These are phyloP conservation scores for Tinamus guttatus DNA, from an alignment of 2,113 vertebrate genomes.

Conservation along the genomic window DNA sequence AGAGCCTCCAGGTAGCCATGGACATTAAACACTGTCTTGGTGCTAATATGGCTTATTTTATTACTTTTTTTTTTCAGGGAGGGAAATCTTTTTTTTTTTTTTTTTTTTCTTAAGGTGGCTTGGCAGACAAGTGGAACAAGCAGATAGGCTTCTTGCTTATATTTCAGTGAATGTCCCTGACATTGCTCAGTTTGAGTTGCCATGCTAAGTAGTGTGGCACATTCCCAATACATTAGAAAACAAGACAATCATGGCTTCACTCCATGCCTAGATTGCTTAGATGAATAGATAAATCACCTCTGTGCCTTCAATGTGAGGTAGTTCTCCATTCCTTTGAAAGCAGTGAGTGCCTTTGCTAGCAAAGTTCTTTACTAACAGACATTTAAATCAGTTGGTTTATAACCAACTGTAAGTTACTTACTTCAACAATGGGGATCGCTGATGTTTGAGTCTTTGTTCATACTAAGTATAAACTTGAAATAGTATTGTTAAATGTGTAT, in stretches of 20 bases:
- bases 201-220: background rate
- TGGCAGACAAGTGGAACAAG: slow-evolving; percentile 31
- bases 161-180: background rate
- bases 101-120: background rate
- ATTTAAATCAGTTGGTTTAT: background rate
- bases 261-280: background rate
- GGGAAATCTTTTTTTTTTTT: background rate
- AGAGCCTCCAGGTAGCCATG: background rate
- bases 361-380: background rate
- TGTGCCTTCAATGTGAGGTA: background rate
- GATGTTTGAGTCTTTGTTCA: slow-evolving; percentile 48
- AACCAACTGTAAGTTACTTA: background rate
- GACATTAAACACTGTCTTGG: slow-evolving; percentile 21
- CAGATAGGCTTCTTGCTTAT: background rate
- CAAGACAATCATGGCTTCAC: background rate
- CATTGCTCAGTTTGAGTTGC: background rate
- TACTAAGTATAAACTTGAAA: slow-evolving; percentile 71
- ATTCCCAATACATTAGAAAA: background rate
- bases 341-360: background rate
- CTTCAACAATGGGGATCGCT: slow-evolving; percentile 18
- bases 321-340: background rate
- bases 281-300: background rate
- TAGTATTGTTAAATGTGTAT: slow-evolving; percentile 41
- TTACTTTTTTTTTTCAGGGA: background rate
- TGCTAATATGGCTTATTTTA: background rate